Base-by-base conservation (phyloP, 2,797 vertebrate genomes). In the Sebastes glaucus region DNA sequence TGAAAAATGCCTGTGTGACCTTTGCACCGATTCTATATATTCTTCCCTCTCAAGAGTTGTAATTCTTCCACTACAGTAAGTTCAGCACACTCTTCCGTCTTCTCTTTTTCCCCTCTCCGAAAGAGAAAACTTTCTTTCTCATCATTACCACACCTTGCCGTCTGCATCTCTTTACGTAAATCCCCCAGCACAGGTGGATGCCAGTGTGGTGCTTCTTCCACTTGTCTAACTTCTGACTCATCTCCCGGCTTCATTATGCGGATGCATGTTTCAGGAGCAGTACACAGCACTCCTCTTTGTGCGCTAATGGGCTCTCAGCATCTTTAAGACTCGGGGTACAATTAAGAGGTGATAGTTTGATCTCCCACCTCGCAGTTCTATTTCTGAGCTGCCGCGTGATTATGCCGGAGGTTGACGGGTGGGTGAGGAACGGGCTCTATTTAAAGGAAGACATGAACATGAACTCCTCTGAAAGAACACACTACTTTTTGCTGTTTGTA, bases 291-390 rank as follows among this genome's bases (percentile, higher is more conserved):
- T 90, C 91, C 69, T 90, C 89, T 90, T 87, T 87, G 90, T 91
- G 90, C 67, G 90, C 83, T 95, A 95, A 95, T 95, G 87, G 94
- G 93, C 92, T 94, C 94, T 91, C 93, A 88, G 92, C 91, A 88
- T 94, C 94, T 94, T 92, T 94, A 92, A 94, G 92, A 93, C 91
- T 93, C 87, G 11, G 90, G 93, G 91, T 93, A 95, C 93, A 94
- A 95, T 94, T 95, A 95, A 93, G 94, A 95, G 94, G 94, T 94
- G 94, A 94, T 92, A 94, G 93, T 94, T 94, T 94, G 93, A 92
- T 94, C 93, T 95, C 92, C 92, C 95, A 94, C 95, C 94, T 95
- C 87, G 63, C 91, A 84, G 87, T 90, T 93, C 94, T 95, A 95
- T 95, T 95, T 94, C 92, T 82, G 91, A 92, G 83, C 90, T 78